Evolutionary conservation across 2,797 vertebrate genomes (phyloP), one percentile per base, ranked within the genome.

Genomic region (Typhlichthys subterraneus): DNA sequence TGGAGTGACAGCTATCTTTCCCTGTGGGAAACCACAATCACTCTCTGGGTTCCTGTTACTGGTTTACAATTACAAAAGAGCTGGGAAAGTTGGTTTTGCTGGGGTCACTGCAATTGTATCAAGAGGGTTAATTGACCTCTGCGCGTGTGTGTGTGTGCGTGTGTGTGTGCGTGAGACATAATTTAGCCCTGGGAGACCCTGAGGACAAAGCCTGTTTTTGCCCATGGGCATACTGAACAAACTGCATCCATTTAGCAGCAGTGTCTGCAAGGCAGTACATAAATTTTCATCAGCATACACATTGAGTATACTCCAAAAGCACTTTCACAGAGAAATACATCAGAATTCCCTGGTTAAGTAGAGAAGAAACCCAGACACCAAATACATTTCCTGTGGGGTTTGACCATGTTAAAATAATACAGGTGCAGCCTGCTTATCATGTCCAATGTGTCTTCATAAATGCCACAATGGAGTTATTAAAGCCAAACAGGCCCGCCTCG

Each of bases 241-340:
- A 80, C 73, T 67, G 65, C 45, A 33, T 67, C 63, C 63, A 79
- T 85, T 83, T 70, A 73, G 14, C 5, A 19, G 15, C 48, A 13
- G 12, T 49, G 17, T 38, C 65, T 54, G 54, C 72, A 62, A 57
- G 53, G 5, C 10, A 57, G 67, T 77, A 71, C 45, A 47, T 45
- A 81, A 72, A 59, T 23, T 23, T 23, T 23, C 23, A 23, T 23
- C 2, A 23, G 23, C 23, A 23, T 23, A 23, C 23, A 23, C 23
- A 23, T 23, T 23, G 23, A 23, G 23, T 23, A 23, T 23, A 19
- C 19, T 19, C 19, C 19, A 19, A 19, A 23, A 23, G 23, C 23
- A 23, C 23, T 23, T 23, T 23, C 3, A 23, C 7, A 7, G 31
- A 7, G 31, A 33, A 33, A 33, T 33, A 38, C 1, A 38, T 38